Evolutionary conservation across 2,888 invertebrate species (phyloP).

Genomic region (Caenorhabditis auriculariae): DNA sequence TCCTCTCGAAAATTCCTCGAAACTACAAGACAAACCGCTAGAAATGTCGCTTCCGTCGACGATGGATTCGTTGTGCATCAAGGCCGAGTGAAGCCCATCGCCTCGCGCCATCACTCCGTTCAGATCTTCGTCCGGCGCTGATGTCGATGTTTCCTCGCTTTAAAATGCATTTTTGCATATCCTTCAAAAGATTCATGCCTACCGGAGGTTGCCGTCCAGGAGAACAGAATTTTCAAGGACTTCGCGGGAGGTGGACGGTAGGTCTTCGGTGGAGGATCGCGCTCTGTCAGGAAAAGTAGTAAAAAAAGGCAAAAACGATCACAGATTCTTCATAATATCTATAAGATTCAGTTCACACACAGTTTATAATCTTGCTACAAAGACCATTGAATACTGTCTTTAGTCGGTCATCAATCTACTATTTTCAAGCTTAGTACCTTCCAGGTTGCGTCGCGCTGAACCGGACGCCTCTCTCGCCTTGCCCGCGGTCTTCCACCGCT

Average conservation of each 20-base stretch:
- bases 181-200: neutral
- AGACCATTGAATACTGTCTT: neutral
- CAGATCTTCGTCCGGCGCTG: constrained; percentile 34
- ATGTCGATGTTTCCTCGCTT: constrained; percentile 26
- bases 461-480: constrained; percentile 55
- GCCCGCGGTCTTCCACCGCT: constrained; percentile 54
- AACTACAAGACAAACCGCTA: too few relatives aligned
- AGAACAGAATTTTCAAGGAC: constrained; percentile 17
- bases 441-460: constrained; percentile 45
- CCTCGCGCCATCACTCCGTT: constrained; percentile 73
- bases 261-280: constrained; percentile 34
- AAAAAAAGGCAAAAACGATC: constrained; percentile 58
- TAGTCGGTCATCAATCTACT: neutral
- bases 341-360: neutral
- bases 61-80: constrained; percentile 87
- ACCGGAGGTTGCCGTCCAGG: constrained; percentile 3
- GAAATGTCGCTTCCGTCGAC: constrained; percentile 76
- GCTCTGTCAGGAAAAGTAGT: constrained; percentile 57
- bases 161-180: constrained; percentile 3
- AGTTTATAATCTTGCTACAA: constrained; percentile 2
- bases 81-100: constrained; percentile 85
- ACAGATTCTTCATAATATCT: too few relatives aligned
- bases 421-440: constrained; percentile 20
- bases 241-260: constrained; percentile 30
- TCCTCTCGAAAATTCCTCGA: too few relatives aligned